Evolutionary conservation across 2,888 invertebrate genomes (phyloP), one percentile per base, ranked within the genome.

Genomic region (Deilephila elpenor): DNA sequence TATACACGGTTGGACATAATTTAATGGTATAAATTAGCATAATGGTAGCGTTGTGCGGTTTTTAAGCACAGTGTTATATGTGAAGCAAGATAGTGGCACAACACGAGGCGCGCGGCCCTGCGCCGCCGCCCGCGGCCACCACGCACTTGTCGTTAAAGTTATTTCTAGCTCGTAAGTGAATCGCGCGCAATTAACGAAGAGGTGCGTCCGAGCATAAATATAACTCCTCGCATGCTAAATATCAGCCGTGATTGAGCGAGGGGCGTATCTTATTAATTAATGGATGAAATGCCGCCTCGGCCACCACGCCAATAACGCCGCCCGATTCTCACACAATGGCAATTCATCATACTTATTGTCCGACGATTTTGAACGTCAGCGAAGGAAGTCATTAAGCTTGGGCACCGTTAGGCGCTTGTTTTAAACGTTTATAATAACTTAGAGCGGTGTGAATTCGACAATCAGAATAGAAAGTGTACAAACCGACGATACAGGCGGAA

Each of bases 271-370:
- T 89, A 90, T 93, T 93, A 93, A 93, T 93, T 91, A 93, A 93
- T 93, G 92, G 89, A 89, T 87, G 89, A 89, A 89, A 90, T 87
- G 89, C 90, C 88, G 90, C 87, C 88, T 84, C 87, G 86, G 83
- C 89, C 89, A 89, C 89, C 87, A 85, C 88, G 86, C 88, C 88
- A 87, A 89, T 89, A 88, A 89, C 84, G 82, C 84, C 86, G 85
- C 85, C 88, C 84, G 86, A 86, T 91, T 93, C 93, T 90, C 93
- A 93, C 91, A 92, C 91, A 89, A 90, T 87, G 86, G 89, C 91
- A 88, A 93, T 92, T 91, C 88, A 93, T 93, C 92, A 92, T 87
- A 91, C 89, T 92, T 90, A 91, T 92, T 92, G 91, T 92, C 91
- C 88, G 93, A 91, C 90, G 91, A 93, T 91, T 91, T 89, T 79